Conservation (phyloP, 2,113 vertebrate genomes). For the Macrotis lagotis region DNA sequence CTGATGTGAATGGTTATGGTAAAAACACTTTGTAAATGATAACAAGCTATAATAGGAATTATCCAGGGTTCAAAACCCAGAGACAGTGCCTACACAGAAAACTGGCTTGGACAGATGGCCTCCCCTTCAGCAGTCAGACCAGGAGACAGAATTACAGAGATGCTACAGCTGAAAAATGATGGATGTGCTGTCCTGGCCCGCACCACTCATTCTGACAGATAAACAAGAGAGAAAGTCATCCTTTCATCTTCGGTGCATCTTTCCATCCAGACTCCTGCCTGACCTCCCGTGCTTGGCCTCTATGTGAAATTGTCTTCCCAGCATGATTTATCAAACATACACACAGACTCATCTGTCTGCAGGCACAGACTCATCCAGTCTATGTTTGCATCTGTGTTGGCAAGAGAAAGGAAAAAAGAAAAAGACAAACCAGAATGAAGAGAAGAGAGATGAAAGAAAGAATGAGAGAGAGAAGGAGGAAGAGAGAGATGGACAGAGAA, state of each 20-base stretch:
- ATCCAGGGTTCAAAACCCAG: neutral
- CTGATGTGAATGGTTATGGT: neutral
- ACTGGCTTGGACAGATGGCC: neutral
- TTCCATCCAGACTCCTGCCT: neutral
- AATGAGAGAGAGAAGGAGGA: neutral
- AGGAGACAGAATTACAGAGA: rapidly evolving
- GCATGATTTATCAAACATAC: no score
- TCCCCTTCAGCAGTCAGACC: rapidly evolving
- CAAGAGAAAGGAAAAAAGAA: neutral
- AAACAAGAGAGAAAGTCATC: rapidly evolving
- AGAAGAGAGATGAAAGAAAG: no score
- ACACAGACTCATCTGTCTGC: neutral
- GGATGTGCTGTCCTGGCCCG: rapidly evolving
- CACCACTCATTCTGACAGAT: neutral
- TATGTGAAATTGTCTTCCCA: neutral
- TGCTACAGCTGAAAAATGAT: neutral
- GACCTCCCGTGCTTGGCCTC: neutral
- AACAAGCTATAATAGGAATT: neutral
- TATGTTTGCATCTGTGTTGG: neutral
- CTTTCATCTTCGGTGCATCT: rapidly evolving
- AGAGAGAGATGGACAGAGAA: no score
- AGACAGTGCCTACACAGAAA: neutral
- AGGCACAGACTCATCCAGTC: neutral
- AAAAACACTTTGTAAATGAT: neutral
- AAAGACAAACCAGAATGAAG: rapidly evolving